Percentiles rank a stretch among this genome's conserved stretches.
These are phyloP conservation scores for Panopea generosa DNA, from an alignment of 2,888 invertebrate genomes.

Conservation along the genomic window DNA sequence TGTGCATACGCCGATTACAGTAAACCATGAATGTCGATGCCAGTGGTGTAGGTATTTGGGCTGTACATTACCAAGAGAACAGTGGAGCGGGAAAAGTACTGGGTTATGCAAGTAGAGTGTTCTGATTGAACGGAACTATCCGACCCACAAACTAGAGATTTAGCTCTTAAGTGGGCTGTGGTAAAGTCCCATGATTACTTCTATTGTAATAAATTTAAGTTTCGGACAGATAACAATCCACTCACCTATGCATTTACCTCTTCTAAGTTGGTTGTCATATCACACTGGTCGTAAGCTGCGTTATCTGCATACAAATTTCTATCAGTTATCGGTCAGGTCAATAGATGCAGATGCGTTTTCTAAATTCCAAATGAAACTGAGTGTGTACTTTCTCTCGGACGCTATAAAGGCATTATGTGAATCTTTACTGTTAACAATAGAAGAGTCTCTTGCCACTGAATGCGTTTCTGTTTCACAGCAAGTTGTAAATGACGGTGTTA, in stretches of 20 bases:
- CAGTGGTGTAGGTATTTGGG: slow-evolving; percentile 28
- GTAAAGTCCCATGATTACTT: slow-evolving; percentile 53
- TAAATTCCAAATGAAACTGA: not conserved
- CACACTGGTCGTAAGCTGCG: slow-evolving; percentile 36
- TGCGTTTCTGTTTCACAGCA: not conserved
- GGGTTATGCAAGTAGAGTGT: slow-evolving; percentile 44
- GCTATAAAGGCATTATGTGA: slow-evolving; percentile 24
- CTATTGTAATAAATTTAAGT: slow-evolving; percentile 23
- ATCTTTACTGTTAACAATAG: not conserved
- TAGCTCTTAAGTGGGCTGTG: slow-evolving; percentile 51
- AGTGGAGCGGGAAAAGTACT: slow-evolving; percentile 24
- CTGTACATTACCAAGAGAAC: slow-evolving; percentile 40
- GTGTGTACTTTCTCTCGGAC: slow-evolving; percentile 2
- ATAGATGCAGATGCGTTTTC: slow-evolving; percentile 61
- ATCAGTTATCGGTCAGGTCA: slow-evolving; percentile 15
- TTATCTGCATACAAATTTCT: slow-evolving; percentile 38
- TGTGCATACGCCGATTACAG: slow-evolving; percentile 24
- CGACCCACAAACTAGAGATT: slow-evolving; percentile 43
- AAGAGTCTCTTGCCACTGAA: not conserved
- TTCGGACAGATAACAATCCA: slow-evolving; percentile 48
- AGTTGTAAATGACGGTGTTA: too few relatives aligned
- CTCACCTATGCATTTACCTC: slow-evolving; percentile 38
- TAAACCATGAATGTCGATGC: slow-evolving; percentile 46
- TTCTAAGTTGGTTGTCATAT: slow-evolving; percentile 33
- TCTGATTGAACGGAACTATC: slow-evolving; percentile 35